Percentiles rank a stretch among this genome's conserved stretches.
Evolutionary conservation across 2,113 vertebrate species (phyloP).

Genomic region (Entelurus aequoreus): DNA sequence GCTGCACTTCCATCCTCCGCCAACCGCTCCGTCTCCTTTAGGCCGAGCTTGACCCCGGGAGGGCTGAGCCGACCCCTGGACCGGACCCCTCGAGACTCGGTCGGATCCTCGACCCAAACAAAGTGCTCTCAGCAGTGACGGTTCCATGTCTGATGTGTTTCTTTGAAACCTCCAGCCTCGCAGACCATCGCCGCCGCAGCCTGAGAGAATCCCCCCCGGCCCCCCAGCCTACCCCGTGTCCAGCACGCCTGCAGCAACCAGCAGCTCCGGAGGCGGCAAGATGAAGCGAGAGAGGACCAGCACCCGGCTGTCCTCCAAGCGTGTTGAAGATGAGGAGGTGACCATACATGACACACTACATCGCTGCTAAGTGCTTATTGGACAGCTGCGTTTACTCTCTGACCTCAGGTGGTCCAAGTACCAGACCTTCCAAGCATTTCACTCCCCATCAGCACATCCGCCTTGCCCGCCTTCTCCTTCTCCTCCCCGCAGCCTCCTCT

Average conservation of each 20-base stretch:
- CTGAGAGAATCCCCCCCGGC: slow-evolving; percentile 4
- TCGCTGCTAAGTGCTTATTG: neutral
- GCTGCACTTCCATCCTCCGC: slow-evolving; percentile 68
- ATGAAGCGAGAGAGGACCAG: slow-evolving; percentile 83
- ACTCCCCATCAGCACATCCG: slow-evolving; percentile 79
- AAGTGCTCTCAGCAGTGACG: neutral
- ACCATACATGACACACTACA: too few relatives aligned
- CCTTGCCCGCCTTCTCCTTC: slow-evolving; percentile 86
- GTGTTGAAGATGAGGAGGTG: slow-evolving; percentile 76
- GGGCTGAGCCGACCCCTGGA: slow-evolving; percentile 70
- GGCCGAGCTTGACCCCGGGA: slow-evolving; percentile 82
- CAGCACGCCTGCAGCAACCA: slow-evolving; percentile 76
- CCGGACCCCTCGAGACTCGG: slow-evolving; percentile 61
- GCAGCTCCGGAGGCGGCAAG: slow-evolving; percentile 82
- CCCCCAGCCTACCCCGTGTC: slow-evolving; percentile 72
- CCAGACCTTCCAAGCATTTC: slow-evolving; percentile 81
- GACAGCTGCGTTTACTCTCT: slow-evolving; percentile 3
- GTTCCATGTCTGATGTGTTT: neutral
- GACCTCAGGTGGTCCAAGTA: slow-evolving; percentile 68
- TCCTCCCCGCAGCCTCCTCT: slow-evolving; percentile 61
- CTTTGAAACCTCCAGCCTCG: slow-evolving; percentile 59
- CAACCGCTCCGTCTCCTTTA: slow-evolving; percentile 82
- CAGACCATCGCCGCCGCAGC: slow-evolving; percentile 69
- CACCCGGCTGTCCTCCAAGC: slow-evolving; percentile 70
- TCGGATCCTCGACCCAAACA: slow-evolving; percentile 25